Evolutionary conservation across 2,113 vertebrate genomes (phyloP).

Genomic region (Coracopsis vasa): DNA sequence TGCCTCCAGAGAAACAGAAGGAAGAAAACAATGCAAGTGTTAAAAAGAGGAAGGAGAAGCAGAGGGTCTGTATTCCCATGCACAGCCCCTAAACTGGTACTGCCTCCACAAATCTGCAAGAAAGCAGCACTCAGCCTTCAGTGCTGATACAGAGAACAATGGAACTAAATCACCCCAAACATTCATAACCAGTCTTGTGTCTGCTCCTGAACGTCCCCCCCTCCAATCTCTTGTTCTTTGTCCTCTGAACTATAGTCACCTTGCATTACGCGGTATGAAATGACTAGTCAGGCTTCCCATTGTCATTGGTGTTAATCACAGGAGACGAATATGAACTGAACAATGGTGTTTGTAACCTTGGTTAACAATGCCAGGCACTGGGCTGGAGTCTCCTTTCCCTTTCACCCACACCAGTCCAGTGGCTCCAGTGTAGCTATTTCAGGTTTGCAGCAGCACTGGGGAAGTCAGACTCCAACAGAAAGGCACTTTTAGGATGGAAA

Average conservation of each 20-base stretch:
- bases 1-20: background rate
- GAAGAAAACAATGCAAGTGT: background rate
- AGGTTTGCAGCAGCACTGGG: background rate
- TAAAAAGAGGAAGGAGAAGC: background rate
- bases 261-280: slow-evolving; percentile 37
- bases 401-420: background rate
- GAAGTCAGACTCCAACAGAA: background rate
- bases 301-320: background rate
- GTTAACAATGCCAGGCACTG: background rate
- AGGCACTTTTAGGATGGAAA: background rate
- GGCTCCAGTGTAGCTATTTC: background rate
- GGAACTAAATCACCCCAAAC: background rate
- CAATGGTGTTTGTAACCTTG: slow-evolving; percentile 6
- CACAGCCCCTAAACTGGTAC: background rate
- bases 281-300: slow-evolving; percentile 31
- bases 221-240: background rate
- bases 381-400: background rate
- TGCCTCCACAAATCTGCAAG: background rate
- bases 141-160: background rate
- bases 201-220: background rate
- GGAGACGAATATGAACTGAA: slow-evolving; percentile 11
- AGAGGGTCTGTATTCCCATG: background rate
- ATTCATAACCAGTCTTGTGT: slow-evolving; percentile 9
- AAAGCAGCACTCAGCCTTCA: fast-evolving
- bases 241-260: slow-evolving; percentile 42